Evolutionary conservation across 2,113 vertebrate species (phyloP), one percentile per base, ranked within the genome.

Genomic region (Oostethus manadensis): DNA sequence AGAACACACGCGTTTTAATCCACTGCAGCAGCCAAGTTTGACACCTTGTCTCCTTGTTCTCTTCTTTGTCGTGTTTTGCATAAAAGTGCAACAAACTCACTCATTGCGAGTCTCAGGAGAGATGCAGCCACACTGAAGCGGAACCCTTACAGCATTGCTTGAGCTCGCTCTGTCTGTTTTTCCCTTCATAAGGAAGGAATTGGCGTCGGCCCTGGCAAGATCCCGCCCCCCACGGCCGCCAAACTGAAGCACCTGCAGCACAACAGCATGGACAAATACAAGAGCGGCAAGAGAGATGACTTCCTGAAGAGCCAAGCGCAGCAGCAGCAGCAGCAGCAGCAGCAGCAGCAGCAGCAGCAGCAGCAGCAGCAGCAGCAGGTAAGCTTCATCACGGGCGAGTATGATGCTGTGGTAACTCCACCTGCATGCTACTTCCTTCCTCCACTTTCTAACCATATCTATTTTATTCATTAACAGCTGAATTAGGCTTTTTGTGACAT

Each of bases 251-350:
- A 92, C 69, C 84, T 92, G 74, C 92, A 94, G 62, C 93, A 94
- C 77, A 89, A 91, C 87, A 94, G 92, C 81, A 92, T 93, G 0
- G 96, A 99, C 79, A 99, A 96, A 71, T 85, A 83, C 87, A 99
- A 96, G 73, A 89, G 91, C 49, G 73, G 89, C 77, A 98, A 94
- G 82, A 88, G 93, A 58, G 91, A 97, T 4, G 96, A 99, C 60
- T 95, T 94, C 88, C 73, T 94, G 86, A 88, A 93, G 85, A 90
- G 87, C 87, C 94, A 95, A 88, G 91, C 93, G 77, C 96, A 96
- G 85, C 94, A 95, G 83, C 96, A 98, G 95, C 94, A 49, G 20
- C 58, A 60, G 33, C 96, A 93, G 66, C n/a, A n/a, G n/a, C n/a
- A n/a, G n/a, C n/a, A n/a, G n/a, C n/a, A n/a, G n/a, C n/a, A n/a